These are phyloP conservation scores for Notiomystis cincta DNA, from an alignment of 2,113 vertebrate species.

Conservation along the genomic window DNA sequence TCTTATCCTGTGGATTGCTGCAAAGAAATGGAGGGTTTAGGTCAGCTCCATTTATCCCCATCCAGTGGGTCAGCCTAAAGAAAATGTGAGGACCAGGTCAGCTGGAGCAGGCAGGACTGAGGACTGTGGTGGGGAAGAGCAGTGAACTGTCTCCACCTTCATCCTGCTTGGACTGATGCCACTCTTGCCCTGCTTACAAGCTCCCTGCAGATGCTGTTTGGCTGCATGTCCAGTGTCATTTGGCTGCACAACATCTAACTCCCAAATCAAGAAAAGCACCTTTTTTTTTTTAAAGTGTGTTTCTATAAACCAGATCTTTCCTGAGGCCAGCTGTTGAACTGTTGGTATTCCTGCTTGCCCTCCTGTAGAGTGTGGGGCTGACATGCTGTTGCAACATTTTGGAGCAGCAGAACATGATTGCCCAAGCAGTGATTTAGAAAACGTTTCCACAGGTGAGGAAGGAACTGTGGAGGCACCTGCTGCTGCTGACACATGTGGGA, in stretches of 20 bases:
- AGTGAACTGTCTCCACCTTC: neutral
- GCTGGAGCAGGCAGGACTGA: neutral
- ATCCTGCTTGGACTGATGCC: accelerated
- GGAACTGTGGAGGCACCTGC: neutral
- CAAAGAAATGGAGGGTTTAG: neutral
- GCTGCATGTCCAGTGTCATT: neutral
- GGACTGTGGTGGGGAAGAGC: neutral
- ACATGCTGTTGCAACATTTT: accelerated
- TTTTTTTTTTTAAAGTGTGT: neutral
- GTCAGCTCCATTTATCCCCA: neutral
- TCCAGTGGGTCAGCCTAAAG: neutral
- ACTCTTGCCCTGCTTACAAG: neutral
- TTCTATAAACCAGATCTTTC: neutral
- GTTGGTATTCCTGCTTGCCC: neutral
- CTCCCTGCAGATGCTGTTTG: neutral
- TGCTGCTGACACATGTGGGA: neutral
- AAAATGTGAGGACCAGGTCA: neutral
- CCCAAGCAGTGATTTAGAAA: neutral
- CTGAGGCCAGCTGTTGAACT: neutral
- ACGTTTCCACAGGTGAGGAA: neutral
- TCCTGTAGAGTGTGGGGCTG: neutral
- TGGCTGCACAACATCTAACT: neutral
- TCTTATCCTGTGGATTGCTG: neutral
- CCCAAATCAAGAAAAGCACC: neutral
- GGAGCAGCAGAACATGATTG: neutral